Evolutionary conservation across 1,140 invertebrate genomes (phyloP).

Genomic region (Caerostris extrusa): DNA sequence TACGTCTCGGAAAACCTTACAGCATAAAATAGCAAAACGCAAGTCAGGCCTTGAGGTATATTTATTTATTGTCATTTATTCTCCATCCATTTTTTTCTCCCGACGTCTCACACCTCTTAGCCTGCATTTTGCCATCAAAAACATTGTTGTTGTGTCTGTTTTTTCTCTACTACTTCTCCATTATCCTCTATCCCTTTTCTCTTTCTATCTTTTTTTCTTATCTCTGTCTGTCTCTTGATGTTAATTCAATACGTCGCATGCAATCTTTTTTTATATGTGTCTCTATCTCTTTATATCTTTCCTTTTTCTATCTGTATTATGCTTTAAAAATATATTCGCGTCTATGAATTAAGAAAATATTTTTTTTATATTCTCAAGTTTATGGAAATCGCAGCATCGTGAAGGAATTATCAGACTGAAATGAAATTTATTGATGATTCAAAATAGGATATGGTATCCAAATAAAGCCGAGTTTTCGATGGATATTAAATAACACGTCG

Average conservation of each 20-base stretch:
- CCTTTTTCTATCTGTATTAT: neutral
- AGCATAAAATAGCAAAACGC: conserved; percentile 46
- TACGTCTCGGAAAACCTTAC: conserved; percentile 27
- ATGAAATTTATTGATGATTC: no score
- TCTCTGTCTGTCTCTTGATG: neutral
- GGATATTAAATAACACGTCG: no score
- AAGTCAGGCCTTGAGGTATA: conserved; percentile 52
- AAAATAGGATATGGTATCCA: no score
- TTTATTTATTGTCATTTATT: conserved; percentile 45
- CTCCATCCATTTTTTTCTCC: neutral
- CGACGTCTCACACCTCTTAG: neutral
- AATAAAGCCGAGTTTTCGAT: no score
- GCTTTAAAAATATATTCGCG: neutral
- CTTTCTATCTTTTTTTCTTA: neutral
- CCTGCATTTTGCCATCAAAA: conserved; percentile 46
- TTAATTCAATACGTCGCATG: neutral
- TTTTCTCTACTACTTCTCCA: neutral
- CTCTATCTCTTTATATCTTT: neutral
- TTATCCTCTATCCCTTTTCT: neutral
- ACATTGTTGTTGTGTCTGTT: neutral
- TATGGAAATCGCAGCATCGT: no score
- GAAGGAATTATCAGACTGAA: no score
- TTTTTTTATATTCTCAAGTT: no score
- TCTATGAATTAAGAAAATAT: no score
- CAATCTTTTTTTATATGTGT: neutral